Evolutionary conservation across 2,888 invertebrate species (phyloP).

Genomic region (Anthrax anthrax): DNA sequence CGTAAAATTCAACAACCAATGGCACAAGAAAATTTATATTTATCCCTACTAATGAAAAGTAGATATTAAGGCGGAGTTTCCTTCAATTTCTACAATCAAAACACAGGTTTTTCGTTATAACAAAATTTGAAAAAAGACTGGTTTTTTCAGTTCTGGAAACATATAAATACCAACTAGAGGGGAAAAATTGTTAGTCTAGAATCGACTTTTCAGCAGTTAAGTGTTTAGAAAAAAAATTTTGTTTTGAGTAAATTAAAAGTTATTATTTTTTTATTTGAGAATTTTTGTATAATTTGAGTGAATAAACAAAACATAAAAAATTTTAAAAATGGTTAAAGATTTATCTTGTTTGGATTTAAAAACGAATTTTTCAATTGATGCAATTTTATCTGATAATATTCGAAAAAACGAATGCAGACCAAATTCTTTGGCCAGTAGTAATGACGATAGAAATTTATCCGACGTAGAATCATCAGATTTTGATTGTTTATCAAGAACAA

Average conservation of each 20-base stretch:
- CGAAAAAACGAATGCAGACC: slow-evolving; percentile 6
- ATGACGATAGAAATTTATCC: slow-evolving; percentile 9
- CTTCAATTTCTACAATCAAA: too few species aligned
- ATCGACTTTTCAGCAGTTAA: neutral
- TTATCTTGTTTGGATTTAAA: slow-evolving; percentile 35
- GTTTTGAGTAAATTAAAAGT: too few species aligned
- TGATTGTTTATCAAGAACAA: slow-evolving; percentile 27
- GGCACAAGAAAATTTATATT: neutral
- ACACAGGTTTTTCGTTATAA: slow-evolving; percentile 1
- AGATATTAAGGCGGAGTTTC: neutral
- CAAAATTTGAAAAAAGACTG: too few species aligned
- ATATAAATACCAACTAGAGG: slow-evolving; percentile 4
- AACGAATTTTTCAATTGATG: slow-evolving; percentile 69
- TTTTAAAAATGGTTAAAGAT: slow-evolving; percentile 26
- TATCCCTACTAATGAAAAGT: neutral
- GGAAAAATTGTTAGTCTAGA: slow-evolving; percentile 4
- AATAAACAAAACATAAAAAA: neutral
- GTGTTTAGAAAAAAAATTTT: too few species aligned
- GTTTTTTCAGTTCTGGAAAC: too few species aligned
- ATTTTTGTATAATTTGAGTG: too few species aligned
- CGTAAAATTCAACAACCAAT: neutral
- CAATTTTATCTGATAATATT: slow-evolving; percentile 50
- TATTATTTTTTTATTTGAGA: too few species aligned
- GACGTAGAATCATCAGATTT: slow-evolving; percentile 28
- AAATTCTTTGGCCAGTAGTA: neutral